Evolutionary conservation across 2,797 vertebrate genomes (phyloP), one percentile per base, ranked within the genome.

Genomic region (Tauraco hartlaubi): DNA sequence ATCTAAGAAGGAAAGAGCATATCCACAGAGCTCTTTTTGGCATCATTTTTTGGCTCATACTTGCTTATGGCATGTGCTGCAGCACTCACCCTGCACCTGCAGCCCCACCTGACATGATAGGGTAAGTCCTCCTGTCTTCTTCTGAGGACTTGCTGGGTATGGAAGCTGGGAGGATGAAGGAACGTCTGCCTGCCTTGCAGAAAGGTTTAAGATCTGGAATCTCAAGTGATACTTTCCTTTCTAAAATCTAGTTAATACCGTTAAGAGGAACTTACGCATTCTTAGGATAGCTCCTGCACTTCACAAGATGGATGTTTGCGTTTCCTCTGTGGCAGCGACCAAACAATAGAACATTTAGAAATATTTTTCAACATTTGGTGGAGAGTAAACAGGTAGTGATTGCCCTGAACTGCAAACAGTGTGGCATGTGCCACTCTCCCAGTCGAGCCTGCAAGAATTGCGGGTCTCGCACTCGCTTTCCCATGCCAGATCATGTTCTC

Each of bases 401-500:
- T 58, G 41, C 68, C 18, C 58, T 37, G n/a, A 35, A 10, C 28
- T 1, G 0, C 43, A 29, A 48, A 9, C n/a, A n/a, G 29, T 15
- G 5, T 1, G 0, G 11, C 3, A 1, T 58, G 26, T 87, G 33
- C 67, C 1, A 3, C 49, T 68, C 8, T 54, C 61, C 26, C 1
- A 3, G 12, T 7, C 16, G 5, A 64, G 15, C 23, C 33, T 68
- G 11, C 0, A 0, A 68, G n/a, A 58, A 46, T 9, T 2, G 6
- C 2, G 3, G 15, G 14, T 61, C 43, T 46, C 55, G 14, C 1
- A 1, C 18, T 82, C 2, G 5, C 23, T 59, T 61, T 37, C 39
- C 26, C 1, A 0, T 61, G 56, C 75, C n/a, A 64, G 19, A 14
- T 75, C 61, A 31, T 49, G 9, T 56, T 37, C 44, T 87, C 5